Base-by-base conservation (phyloP, 2,113 vertebrate genomes). In the Pygoscelis antarcticus region DNA sequence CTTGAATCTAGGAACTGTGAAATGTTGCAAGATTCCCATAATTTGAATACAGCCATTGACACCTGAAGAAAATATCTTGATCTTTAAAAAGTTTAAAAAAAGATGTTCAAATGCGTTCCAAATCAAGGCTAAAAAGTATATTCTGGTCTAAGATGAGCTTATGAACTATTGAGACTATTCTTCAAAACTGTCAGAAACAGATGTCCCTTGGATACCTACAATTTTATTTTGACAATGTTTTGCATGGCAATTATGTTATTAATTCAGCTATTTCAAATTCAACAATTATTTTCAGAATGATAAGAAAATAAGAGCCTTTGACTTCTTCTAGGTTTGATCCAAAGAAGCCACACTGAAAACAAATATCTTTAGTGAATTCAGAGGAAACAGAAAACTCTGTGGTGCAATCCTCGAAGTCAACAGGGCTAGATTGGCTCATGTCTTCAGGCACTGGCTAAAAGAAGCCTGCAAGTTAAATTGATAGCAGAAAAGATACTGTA, bases 311-410 rank as follows among this genome's bases (percentile, higher is more conserved):
- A 61, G 13, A 74, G 23, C 12, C 21, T 61, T 68, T 74, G 9
- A 66, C 19, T 46, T 86, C 57, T 71, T 77, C 68, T 21, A 61
- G 12, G 21, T 83, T 70, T 84, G 13, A 87, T 46, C 22, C 54
- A 75, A 83, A 93, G 47, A 13, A 93, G 36, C 12, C 51, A 84
- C 90, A 96, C 4, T 64, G 71, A 57, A 94, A 90, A 42, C 58
- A 95, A 90, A 1, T 11, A 74, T 83, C 62, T 95, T 71, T 32
- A 93, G 90, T 69, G 72, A 97, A 89, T 81, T 95, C 55, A 76
- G 89, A 70, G 60, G 93, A 77, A 96, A 97, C 11, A 90, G 83
- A 49, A 94, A 96, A 74, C 65, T 89, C 19, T 96, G 89, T 60
- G 81, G 90, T 62, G 70, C 55, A 22, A n/a, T 95, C 11, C 69